These are phyloP conservation scores for Ormia ochracea DNA, from an alignment of 2,888 invertebrate species.

Conservation along the genomic window DNA sequence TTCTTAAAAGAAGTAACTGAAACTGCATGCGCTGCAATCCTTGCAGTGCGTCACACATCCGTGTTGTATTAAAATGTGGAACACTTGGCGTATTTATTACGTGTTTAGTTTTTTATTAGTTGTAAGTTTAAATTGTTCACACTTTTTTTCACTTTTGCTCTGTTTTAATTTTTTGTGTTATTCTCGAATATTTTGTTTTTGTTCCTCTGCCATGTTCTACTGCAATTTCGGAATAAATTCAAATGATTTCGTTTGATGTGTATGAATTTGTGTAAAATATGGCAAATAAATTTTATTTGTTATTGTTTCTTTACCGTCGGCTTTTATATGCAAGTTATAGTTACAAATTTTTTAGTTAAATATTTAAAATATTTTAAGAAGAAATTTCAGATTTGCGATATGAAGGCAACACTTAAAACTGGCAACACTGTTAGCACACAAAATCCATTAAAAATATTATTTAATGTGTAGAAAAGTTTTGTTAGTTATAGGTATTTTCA, in stretches of 20 bases:
- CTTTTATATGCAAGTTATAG: too few species aligned
- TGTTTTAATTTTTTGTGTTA: not conserved
- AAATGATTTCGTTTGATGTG: slow-evolving; percentile 17
- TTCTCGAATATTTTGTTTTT: not conserved
- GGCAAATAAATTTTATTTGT: slow-evolving; percentile 54
- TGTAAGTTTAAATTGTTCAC: slow-evolving; percentile 60
- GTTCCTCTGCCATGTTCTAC: not conserved
- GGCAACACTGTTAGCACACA: too few species aligned
- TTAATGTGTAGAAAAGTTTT: too few species aligned
- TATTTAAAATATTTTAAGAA: too few species aligned
- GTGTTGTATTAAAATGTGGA: slow-evolving; percentile 59
- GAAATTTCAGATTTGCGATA: too few species aligned
- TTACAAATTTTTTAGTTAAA: too few species aligned
- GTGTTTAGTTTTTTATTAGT: slow-evolving; percentile 61
- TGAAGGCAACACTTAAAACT: too few species aligned
- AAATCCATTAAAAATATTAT: too few species aligned
- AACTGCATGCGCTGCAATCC: not conserved
- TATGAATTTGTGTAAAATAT: slow-evolving; percentile 36
- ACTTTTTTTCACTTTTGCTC: slow-evolving; percentile 48
- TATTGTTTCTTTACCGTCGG: too few species aligned
- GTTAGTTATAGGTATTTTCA: too few species aligned
- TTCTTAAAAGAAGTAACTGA: not conserved
- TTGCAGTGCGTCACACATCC: slow-evolving; percentile 7
- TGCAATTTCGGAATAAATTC: not conserved
- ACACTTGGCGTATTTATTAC: slow-evolving; percentile 59